Evolutionary conservation across 2,888 invertebrate species (phyloP).

Genomic region (Frankliniella fusca): DNA sequence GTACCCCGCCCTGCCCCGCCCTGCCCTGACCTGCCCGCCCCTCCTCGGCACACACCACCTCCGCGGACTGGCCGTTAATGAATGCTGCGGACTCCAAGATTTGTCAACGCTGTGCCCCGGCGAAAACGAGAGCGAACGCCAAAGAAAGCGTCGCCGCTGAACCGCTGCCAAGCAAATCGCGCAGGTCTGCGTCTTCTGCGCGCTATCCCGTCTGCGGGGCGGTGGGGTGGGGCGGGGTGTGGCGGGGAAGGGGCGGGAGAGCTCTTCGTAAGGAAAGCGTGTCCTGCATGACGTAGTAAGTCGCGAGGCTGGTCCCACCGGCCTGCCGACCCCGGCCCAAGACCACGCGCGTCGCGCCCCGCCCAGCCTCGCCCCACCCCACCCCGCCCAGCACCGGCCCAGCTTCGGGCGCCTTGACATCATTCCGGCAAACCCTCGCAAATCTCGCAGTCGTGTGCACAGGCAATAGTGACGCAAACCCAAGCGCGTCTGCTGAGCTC

Average conservation of each 20-base stretch:
- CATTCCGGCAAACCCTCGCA: no score
- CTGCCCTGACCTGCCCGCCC: not conserved
- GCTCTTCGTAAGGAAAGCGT: not conserved
- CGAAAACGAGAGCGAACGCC: slow-evolving; percentile 10
- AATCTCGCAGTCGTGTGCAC: no score
- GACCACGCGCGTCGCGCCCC: no score
- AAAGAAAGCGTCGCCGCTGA: slow-evolving; percentile 6
- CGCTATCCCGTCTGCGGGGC: not conserved
- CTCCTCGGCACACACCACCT: not conserved
- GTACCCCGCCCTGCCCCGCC: not conserved
- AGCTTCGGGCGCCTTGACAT: no score
- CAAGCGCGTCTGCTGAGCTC: no score
- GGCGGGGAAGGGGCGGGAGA: not conserved
- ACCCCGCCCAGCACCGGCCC: no score
- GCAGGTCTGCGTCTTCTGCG: no score
- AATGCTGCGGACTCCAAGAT: not conserved
- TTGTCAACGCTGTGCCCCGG: slow-evolving; percentile 4
- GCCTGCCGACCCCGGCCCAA: no score
- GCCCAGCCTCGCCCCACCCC: no score
- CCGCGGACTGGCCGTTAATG: not conserved
- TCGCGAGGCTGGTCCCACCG: no score
- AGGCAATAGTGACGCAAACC: no score
- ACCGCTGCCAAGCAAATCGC: not conserved
- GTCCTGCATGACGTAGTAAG: no score
- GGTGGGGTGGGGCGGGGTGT: not conserved